Percentiles rank a stretch among this genome's conserved stretches.
Conservation (phyloP, 2,888 invertebrate species). For the Ethmia dodecea region DNA sequence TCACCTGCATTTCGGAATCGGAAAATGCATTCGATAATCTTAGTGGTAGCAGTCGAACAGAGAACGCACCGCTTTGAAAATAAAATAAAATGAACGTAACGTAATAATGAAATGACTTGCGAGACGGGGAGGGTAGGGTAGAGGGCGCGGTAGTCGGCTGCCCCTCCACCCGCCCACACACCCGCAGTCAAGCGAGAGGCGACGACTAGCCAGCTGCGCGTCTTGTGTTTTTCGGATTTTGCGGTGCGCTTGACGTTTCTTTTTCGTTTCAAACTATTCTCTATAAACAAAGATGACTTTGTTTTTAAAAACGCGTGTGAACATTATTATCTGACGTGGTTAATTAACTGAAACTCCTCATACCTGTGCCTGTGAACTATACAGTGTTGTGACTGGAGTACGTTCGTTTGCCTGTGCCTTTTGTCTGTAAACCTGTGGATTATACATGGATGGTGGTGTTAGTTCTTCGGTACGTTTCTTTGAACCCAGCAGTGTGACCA, state of each 20-base stretch:
- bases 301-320: conserved; percentile 47
- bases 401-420: conserved; percentile 55
- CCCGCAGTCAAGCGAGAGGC: conserved; percentile 66
- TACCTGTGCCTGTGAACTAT: conserved; percentile 33
- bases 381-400: no score
- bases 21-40: conserved; percentile 25
- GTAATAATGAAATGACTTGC: conserved; percentile 62
- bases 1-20: conserved; percentile 15
- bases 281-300: conserved; percentile 45
- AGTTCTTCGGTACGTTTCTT: conserved; percentile 49
- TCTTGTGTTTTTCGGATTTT: conserved; percentile 74
- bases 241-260: conserved; percentile 66
- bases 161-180: conserved; percentile 38
- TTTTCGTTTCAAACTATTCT: conserved; percentile 44
- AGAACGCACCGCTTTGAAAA: conserved; percentile 38
- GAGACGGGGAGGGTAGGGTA: conserved; percentile 57
- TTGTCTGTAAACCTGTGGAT: conserved; percentile 68
- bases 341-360: conserved; percentile 30
- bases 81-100: conserved; percentile 61
- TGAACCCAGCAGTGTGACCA: conserved; percentile 64
- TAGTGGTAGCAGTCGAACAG: conserved; percentile 16
- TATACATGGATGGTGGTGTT: conserved; percentile 58
- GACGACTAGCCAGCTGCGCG: conserved; percentile 69
- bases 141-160: conserved; percentile 43
- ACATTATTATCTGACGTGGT: conserved; percentile 18